Evolutionary conservation across 2,797 vertebrate species (phyloP), one percentile per base, ranked within the genome.

Genomic region (Sebastes itinus): DNA sequence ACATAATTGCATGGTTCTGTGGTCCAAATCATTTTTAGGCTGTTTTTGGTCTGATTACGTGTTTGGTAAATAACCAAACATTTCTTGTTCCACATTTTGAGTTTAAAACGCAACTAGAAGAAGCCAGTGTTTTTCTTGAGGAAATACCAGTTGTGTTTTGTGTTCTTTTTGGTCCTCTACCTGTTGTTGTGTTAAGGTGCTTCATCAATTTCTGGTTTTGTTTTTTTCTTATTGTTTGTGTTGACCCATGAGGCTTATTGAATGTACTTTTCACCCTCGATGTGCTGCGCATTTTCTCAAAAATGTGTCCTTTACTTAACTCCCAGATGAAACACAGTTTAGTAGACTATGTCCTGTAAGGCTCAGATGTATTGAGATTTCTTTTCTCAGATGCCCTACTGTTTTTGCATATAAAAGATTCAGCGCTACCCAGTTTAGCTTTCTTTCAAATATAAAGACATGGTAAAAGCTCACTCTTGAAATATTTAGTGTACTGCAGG

Each of bases 371-470:
- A 63, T 16, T 58, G 27, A 35, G 6, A 13, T 76, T 33, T 70
- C 8, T 52, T 71, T 80, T 54, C 70, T 49, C 32, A 9, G 32
- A 46, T 68, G 72, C 72, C 30, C 38, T n/a, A 66, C 74, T 77
- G 63, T 67, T 78, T 77, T 59, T 78, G 7, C 6, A 2, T 71
- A 82, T 88, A 74, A 89, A 86, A 80, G 28, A 84, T 86, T 86
- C 49, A 88, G 28, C 18, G 64, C 52, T 55, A 8, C 77, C 65
- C 28, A 65, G 46, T 79, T 86, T 74, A 73, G 72, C 67, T 78
- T 67, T 59, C 70, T 59, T 81, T 80, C 84, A 55, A 77, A 74
- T 49, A 46, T 35, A 61, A 82, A 65, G n/a, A 68, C 72, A 73
- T 63, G 38, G 62, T 80, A 59, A 86, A 86, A 78, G 82, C 75